These are phyloP conservation scores for Zaprionus camerounensis DNA, from an alignment of 1,140 invertebrate species.

Conservation along the genomic window DNA sequence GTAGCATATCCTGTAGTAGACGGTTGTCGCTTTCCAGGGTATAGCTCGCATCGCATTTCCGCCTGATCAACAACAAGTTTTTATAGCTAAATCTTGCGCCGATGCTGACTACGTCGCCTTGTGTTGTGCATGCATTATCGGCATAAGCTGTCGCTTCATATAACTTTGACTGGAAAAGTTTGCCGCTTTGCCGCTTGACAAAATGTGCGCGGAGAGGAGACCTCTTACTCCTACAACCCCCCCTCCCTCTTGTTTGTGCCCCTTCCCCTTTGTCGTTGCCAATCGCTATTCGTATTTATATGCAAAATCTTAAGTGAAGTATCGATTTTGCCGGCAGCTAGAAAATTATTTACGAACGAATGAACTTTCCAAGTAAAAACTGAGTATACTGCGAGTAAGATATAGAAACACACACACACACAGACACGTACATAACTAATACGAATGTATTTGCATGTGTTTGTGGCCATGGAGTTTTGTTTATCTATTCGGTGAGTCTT, in stretches of 20 bases:
- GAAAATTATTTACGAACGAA: conserved; percentile 80
- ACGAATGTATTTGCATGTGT: conserved; percentile 56
- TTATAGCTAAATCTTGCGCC: conserved; percentile 59
- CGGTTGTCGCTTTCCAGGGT: no score
- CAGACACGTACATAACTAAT: conserved; percentile 3
- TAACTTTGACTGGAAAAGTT: conserved; percentile 75
- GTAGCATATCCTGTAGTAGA: background rate
- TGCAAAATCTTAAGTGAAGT: conserved; percentile 79
- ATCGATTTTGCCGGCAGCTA: conserved; percentile 75
- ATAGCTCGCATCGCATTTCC: no score
- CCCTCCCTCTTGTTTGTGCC: background rate
- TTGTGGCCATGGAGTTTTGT: conserved; percentile 61
- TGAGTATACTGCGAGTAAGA: conserved; percentile 9
- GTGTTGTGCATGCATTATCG: conserved; percentile 64
- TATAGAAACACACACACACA: conserved; percentile 10
- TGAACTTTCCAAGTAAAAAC: conserved; percentile 66
- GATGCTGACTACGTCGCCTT: conserved; percentile 15
- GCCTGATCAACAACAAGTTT: conserved; percentile 42
- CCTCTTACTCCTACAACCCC: no score
- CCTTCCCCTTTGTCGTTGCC: background rate
- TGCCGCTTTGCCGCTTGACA: conserved; percentile 61
- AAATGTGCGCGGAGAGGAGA: conserved; percentile 45
- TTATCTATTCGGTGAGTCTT: conserved; percentile 62
- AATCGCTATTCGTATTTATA: conserved; percentile 42
- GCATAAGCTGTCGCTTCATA: conserved; percentile 64